Evolutionary conservation across 2,888 invertebrate genomes (phyloP).

Genomic region (Phaedon cochleariae): DNA sequence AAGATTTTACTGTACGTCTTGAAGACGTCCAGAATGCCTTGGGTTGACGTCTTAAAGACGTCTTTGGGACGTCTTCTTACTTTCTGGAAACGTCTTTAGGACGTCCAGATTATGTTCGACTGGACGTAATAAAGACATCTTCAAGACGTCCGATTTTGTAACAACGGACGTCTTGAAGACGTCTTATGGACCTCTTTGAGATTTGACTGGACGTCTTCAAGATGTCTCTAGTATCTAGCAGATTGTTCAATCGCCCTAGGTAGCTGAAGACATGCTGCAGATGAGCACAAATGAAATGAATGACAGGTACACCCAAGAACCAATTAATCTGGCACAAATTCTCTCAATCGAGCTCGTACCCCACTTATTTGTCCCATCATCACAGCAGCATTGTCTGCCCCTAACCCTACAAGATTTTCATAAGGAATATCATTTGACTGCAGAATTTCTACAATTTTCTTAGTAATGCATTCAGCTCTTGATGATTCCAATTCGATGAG

Average conservation of each 20-base stretch:
- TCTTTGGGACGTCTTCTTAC: neutral
- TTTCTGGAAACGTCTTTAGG: neutral
- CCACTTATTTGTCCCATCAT: conserved; percentile 25
- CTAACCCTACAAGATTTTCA: conserved; percentile 17
- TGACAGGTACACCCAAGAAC: conserved; percentile 30
- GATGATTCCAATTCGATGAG: no score
- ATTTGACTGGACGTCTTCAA: neutral
- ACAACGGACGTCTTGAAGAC: conserved; percentile 1
- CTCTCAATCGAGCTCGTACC: conserved; percentile 23
- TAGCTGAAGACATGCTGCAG: conserved; percentile 24
- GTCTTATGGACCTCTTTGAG: neutral
- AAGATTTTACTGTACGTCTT: neutral
- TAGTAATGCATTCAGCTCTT: no score
- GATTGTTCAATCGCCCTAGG: conserved; percentile 29
- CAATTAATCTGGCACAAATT: conserved; percentile 11
- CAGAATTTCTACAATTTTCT: no score
- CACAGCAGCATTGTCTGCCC: conserved; percentile 27
- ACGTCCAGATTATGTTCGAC: neutral
- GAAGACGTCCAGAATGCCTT: neutral
- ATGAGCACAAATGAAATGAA: conserved; percentile 28
- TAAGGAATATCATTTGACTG: no score
- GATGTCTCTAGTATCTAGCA: conserved; percentile 17
- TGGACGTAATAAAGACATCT: conserved; percentile 6
- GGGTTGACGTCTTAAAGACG: neutral
- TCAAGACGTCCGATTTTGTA: conserved; percentile 2